Evolutionary conservation across 2,797 vertebrate genomes (phyloP).

Genomic region (Helicolenus hilgendorfi): DNA sequence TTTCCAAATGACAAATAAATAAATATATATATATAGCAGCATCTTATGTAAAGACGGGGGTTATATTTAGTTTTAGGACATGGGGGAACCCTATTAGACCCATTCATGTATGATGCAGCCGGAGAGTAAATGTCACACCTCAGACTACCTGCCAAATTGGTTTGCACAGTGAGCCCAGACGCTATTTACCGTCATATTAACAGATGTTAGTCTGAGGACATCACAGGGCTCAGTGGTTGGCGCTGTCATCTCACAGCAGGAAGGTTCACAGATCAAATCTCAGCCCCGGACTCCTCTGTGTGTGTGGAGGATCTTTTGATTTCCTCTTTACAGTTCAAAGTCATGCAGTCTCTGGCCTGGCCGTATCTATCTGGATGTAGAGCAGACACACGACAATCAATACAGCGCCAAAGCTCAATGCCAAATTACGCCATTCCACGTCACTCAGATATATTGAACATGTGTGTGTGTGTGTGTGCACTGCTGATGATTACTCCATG

Average conservation of each 20-base stretch:
- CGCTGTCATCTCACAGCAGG: slow-evolving; percentile 12
- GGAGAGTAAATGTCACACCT: slow-evolving; percentile 4
- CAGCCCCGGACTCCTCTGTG: background rate
- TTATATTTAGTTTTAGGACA: background rate
- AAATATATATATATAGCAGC: too few relatives aligned
- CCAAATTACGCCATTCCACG: slow-evolving; percentile 5
- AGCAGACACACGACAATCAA: slow-evolving; percentile 8
- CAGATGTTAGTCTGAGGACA: slow-evolving; percentile 41
- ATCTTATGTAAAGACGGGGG: background rate
- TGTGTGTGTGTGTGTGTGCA: slow-evolving; percentile 1
- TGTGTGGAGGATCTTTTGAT: background rate
- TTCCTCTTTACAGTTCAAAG: background rate
- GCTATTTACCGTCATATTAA: slow-evolving; percentile 11
- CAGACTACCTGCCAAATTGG: background rate
- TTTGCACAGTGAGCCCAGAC: background rate
- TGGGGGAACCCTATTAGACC: background rate
- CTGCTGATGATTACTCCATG: slow-evolving; percentile 39
- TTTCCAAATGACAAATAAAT: background rate
- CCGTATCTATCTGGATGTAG: background rate
- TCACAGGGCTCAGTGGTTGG: slow-evolving; percentile 17
- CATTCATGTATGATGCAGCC: background rate
- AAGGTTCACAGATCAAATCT: slow-evolving; percentile 22
- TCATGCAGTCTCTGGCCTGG: background rate
- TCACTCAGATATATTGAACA: slow-evolving; percentile 1
- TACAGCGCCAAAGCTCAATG: background rate